Percentiles rank a stretch among this genome's conserved stretches.
phyloP scores from a whole-genome alignment of 1,140 invertebrate species.

The Calycopis cecrops region DNA sequence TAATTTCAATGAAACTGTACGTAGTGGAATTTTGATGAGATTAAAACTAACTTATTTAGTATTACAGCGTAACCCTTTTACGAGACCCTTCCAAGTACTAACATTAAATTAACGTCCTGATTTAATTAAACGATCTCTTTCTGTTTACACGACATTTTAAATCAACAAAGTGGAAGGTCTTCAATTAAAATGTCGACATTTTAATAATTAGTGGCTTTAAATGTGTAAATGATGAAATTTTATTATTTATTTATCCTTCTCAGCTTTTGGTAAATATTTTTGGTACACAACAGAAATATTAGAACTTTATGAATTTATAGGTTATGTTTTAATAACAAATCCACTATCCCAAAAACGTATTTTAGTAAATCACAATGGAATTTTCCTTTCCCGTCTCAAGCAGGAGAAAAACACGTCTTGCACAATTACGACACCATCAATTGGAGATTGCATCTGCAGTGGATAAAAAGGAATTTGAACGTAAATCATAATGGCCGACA shows the following conservation, averaged over 20 bases:
- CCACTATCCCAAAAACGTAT: no score
- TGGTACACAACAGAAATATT: no score
- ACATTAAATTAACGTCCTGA: background rate
- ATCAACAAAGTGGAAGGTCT: background rate
- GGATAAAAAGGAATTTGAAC: constrained; percentile 11
- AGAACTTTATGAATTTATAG: no score
- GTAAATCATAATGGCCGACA: constrained; percentile 15
- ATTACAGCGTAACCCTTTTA: constrained; percentile 5
- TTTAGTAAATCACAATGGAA: no score
- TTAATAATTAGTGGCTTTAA: background rate
- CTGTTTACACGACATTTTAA: background rate
- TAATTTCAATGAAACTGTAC: no score
- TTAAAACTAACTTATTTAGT: constrained; percentile 8
- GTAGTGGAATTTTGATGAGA: constrained; percentile 5
- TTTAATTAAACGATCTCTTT: background rate
- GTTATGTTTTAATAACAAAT: no score
- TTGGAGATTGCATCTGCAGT: background rate
- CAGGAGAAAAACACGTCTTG: no score
- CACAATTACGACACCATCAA: no score
- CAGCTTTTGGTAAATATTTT: no score
- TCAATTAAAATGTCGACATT: background rate
- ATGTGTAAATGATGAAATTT: no score
- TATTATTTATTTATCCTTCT: no score
- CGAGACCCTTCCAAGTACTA: background rate
- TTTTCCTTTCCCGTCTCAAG: no score